A percentile compares a stretch with the other conserved stretches of the same genome.
Conservation (phyloP, 2,888 invertebrate genomes). For the Mythimna ferrago region DNA sequence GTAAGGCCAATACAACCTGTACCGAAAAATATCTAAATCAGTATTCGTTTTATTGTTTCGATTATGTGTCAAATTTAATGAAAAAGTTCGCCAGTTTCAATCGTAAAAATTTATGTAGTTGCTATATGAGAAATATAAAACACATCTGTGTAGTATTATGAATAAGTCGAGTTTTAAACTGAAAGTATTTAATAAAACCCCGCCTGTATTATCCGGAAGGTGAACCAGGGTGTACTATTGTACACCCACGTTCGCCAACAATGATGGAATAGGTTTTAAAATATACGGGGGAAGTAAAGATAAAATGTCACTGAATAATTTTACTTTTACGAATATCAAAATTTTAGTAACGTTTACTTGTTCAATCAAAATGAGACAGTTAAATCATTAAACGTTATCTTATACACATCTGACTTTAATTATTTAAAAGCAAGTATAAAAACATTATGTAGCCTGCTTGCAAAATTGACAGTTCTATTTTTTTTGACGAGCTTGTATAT, state of each 20-base stretch:
- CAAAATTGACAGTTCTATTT: background rate
- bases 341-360: slow-evolving; percentile 27
- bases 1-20: slow-evolving; percentile 86
- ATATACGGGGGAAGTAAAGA: slow-evolving; percentile 11
- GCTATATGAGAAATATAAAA: slow-evolving; percentile 19
- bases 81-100: slow-evolving; percentile 37
- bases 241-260: slow-evolving; percentile 8
- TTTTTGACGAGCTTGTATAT: slow-evolving; percentile 4
- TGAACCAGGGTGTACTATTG: slow-evolving; percentile 20
- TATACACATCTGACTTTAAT: slow-evolving; percentile 38
- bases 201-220: background rate
- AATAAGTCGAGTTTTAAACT: slow-evolving; percentile 11
- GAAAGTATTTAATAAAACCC: slow-evolving; percentile 31
- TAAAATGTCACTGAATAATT: slow-evolving; percentile 14
- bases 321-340: slow-evolving; percentile 18
- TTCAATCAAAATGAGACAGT: slow-evolving; percentile 24
- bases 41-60: slow-evolving; percentile 63
- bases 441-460: slow-evolving; percentile 1
- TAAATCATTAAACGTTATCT: slow-evolving; percentile 23
- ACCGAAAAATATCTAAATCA: slow-evolving; percentile 85
- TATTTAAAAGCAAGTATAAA: slow-evolving; percentile 26
- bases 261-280: slow-evolving; percentile 8
- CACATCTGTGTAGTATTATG: slow-evolving; percentile 24
- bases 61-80: slow-evolving; percentile 55
- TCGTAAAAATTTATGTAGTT: slow-evolving; percentile 43